Base-by-base conservation (phyloP, 2,797 vertebrate genomes). In the Sphenodon punctatus region DNA sequence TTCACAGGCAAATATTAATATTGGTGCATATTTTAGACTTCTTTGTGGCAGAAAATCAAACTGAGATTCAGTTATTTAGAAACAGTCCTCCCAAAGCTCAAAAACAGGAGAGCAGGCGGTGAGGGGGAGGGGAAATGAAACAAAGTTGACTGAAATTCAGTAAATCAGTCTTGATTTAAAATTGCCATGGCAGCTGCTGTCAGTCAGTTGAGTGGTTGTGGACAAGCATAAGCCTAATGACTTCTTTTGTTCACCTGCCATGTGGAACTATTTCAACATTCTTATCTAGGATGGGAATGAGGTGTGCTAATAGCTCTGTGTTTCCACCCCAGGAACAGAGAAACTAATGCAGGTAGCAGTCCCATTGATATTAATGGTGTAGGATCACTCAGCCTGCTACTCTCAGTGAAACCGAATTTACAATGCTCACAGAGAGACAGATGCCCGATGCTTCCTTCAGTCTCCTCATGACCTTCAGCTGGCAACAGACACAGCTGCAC, bases 171-270 rank as follows among this genome's bases (percentile, higher is more conserved):
- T 89, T 89, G 71, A 88, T 91, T 92, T 88, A 82, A 91, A 92
- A 84, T 70, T 86, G 69, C 10, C 27, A 34, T 58, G 36, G 19
- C 49, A 77, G 67, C 46, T 71, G 39, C 43, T 65, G 4, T 89
- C 79, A 80, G 66, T 51, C 60, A 65, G 36, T 71, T 78, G 45
- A 81, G 70, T 68, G 36, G 49, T 67, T 45, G 39, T 67, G 70
- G 73, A 88, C 85, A 83, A 88, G 67, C 48, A 61, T 25, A 90
- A 87, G 19, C 63, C 38, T 90, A 88, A 94, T 82, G 86, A 89
- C 64, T 87, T 85, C 64, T 89, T 93, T 86, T 84, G 65, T 90
- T 89, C 85, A 39, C 80, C 85, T 94, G 87, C 84, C 78, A 38
- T 45, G 38, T 75, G 82, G 81, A 89, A 78, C 59, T 66, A 59